Evolutionary conservation across 2,888 invertebrate species (phyloP), one percentile per base, ranked within the genome.

Genomic region (Lordiphosa andalusiaca): DNA sequence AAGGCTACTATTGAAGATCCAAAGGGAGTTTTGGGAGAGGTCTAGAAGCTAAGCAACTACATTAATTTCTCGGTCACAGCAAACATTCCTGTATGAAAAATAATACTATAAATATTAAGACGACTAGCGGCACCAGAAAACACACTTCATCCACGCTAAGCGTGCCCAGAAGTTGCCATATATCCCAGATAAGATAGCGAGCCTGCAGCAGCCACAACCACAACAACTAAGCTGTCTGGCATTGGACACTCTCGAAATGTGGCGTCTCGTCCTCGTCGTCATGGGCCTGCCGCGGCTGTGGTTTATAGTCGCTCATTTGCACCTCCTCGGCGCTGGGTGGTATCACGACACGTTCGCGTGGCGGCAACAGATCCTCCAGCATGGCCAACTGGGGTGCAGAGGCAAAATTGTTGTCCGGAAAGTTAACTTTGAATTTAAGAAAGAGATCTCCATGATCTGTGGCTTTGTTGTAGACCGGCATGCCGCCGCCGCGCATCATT

Each of bases 381-480:
- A 92, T 90, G 91, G 94, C 90, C 73, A 94, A 85, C 77, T 92
- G 92, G 52, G 92, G 92, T 70, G 93, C 92, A 67, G 92, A 91
- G 33, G 94, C 92, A 90, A 96, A 97, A 86, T 96, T 92, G 76
- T 93, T 93, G 38, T 92, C 92, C 39, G 98, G 98, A 90, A 98
- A 98, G 62, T 92, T 92, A 52, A 98, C 93, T 81, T 94, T 93
- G 91, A 98, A 97, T 78, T 95, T 94, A 54, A 98, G 92, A 86
- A 94, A 94, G 48, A 98, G 90, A 89, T 96, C 94, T 52, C 98
- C 98, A 87, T 93, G 94, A 80, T 96, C 95, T 88, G 95, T 94
- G 5, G 96, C 95, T 89, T 94, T 95, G 87, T 94, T 94, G 82
- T 93, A 93, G 36, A 93, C 91, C 1, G 98, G 98, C 97, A 98